Percentiles rank a stretch among this genome's conserved stretches.
phyloP scores from a whole-genome alignment of 2,797 vertebrate species.

The Smutsia gigantea region DNA sequence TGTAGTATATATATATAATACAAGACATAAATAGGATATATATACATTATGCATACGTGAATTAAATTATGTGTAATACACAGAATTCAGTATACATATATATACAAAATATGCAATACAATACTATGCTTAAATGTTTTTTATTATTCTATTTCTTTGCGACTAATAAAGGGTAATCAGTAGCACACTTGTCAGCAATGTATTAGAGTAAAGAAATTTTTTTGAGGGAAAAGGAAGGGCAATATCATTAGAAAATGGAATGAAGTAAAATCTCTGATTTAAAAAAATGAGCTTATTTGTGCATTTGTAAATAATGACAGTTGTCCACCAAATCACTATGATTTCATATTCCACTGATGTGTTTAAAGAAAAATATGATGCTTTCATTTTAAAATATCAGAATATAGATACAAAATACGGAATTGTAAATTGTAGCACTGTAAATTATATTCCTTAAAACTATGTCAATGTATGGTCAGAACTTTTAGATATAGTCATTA shows the following conservation, averaged over 20 bases:
- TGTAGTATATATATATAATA: neutral
- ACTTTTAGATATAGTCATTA: neutral
- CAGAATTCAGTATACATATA: neutral
- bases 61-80: neutral
- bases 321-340: neutral
- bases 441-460: neutral
- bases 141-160: neutral
- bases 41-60: neutral
- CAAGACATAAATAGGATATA: neutral
- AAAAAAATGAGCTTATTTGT: neutral
- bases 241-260: neutral
- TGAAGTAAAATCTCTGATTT: neutral
- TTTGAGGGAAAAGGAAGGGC: neutral
- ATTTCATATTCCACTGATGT: neutral
- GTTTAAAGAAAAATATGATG: neutral
- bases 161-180: neutral
- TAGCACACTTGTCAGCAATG: neutral
- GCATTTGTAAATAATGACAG: neutral
- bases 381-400: neutral
- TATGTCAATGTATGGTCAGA: neutral
- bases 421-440: neutral
- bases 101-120: neutral
- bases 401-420: no score
- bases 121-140: neutral
- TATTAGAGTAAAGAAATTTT: neutral